Base-by-base conservation (phyloP, 2,888 invertebrate genomes). In the Eudemis profundana region DNA sequence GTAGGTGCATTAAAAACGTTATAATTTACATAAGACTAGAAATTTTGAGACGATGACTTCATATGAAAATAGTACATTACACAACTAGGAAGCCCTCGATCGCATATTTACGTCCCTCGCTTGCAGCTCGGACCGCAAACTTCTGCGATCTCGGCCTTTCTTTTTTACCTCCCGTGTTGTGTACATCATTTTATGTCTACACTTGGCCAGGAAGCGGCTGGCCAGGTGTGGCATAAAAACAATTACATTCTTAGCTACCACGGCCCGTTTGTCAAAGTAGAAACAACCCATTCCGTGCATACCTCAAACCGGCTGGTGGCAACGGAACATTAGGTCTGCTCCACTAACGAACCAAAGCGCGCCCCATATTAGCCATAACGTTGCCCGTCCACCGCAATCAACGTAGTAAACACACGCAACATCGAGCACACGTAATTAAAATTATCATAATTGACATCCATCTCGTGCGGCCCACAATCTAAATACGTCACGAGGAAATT, bases 401-500 rank as follows among this genome's bases (percentile, higher is more conserved):
- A 38, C 53, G 14, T 33, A 49, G 56, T 51, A 56, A 54, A 57
- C 62, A 57, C 71, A 72, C 71, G 75, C 74, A 68, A 70, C 69
- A 73, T 72, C 68, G 69, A 53, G 46, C 65, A 40, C 65, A 60
- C 65, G 60, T 68, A 72, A 59, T 75, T 74, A 76, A 64, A 60
- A 76, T 78, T 77, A 75, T 68, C 75, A 74, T 77, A 79, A 74
- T 73, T 64, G 72, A 68, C 71, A 50, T 54, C 70, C 69, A 69
- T 78, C 74, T 74, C 75, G 77, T 75, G 74, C 61, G 63, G 46
- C 51, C 57, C 68, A 54, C 68, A 67, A 71, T 74, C 72, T 70
- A 71, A 71, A 73, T 72, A 69, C 72, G 64, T 67, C 61, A 63
- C 33, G 46, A 54, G 64, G 53, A 57, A 64, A 64, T 56, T 66